Evolutionary conservation across 2,113 vertebrate species (phyloP).

Genomic region (Piaya cayana): DNA sequence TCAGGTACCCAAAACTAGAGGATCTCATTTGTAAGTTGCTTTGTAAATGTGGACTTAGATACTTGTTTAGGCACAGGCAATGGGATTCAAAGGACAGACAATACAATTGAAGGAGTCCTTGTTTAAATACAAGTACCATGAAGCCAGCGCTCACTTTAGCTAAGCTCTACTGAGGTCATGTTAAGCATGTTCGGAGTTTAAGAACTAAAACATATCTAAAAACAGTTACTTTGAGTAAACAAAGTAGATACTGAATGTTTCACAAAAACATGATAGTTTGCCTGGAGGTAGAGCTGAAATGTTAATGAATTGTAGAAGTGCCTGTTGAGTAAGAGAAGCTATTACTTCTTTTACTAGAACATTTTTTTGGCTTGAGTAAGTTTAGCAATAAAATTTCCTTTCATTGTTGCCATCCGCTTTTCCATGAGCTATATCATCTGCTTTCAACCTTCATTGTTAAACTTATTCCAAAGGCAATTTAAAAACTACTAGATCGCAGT

Average conservation of each 20-base stretch:
- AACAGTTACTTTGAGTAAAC: neutral
- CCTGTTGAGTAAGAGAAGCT: neutral
- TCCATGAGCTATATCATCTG: neutral
- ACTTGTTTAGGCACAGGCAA: neutral
- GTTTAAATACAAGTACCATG: neutral
- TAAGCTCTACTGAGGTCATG: neutral
- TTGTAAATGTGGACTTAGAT: neutral
- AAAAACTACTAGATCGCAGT: constrained; percentile 11
- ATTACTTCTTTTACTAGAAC: neutral
- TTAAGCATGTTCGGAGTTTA: neutral
- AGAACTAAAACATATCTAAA: neutral
- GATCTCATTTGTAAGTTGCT: neutral
- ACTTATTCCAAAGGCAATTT: constrained; percentile 15
- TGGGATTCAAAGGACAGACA: neutral
- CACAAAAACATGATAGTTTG: neutral
- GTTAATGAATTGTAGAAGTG: constrained; percentile 13
- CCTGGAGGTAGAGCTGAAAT: constrained; percentile 31
- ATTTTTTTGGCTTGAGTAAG: constrained; percentile 12
- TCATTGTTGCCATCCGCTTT: constrained; percentile 28
- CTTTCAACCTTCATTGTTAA: constrained; percentile 28
- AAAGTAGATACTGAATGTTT: neutral
- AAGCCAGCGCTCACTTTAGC: neutral
- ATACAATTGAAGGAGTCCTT: neutral
- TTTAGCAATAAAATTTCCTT: constrained; percentile 31
- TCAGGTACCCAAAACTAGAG: neutral